Evolutionary conservation across 2,888 invertebrate species (phyloP), one percentile per base, ranked within the genome.

Genomic region (Beris morrisii): DNA sequence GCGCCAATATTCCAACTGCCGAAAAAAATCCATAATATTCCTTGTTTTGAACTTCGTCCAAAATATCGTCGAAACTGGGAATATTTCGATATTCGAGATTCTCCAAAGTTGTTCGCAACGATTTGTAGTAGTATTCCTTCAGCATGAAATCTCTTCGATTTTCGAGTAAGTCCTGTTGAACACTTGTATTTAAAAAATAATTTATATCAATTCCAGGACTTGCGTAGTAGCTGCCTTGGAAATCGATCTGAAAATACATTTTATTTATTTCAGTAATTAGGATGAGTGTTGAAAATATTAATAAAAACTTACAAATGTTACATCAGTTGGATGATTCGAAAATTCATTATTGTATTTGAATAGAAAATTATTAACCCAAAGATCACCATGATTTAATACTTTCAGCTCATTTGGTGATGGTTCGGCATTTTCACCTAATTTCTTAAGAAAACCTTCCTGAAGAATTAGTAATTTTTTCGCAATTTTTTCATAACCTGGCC

Each of bases 291-390:
- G 22, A 22, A 22, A 22, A 22, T 22, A 22, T 22, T 22, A 22
- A 22, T 22, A 48, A 48, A 28, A 31, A 76, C 81, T 78, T 73
- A 82, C 82, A 69, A 82, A 81, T 66, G 77, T 77, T 48, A 82
- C 78, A 72, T 84, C 82, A 58, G 77, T 74, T 5, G 83, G 77
- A 13, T 45, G n/a, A 4, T 77, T 75, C 5, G 83, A 77, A 13
- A 12, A 44, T 1, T 78, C 77, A 65, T 76, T 72, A 30, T 74
- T 70, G 68, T 84, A 83, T 43, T 79, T 79, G 68, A 84, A 83
- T 70, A 84, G 77, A 66, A 83, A 77, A 69, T 84, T 84, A 69
- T 83, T 83, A 4, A 82, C 78, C 84, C 84, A 84, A 4, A 83
- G 73, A 73, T 84, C 84, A 0, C 83, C 83, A 69, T 84, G 84